phyloP scores from a whole-genome alignment of 2,797 vertebrate genomes.

The Cyprinodon diabolis region DNA sequence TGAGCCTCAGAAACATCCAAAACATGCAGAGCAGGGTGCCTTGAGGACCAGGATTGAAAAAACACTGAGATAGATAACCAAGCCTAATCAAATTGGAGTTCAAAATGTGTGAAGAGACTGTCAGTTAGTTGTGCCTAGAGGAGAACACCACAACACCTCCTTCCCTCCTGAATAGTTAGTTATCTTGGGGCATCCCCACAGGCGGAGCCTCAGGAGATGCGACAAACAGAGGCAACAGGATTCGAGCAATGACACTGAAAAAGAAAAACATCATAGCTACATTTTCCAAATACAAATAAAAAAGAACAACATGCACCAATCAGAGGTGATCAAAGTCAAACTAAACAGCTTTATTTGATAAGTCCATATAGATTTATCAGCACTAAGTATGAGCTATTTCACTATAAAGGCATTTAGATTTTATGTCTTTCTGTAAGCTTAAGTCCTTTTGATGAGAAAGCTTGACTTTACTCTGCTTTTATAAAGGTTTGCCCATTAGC shows the following conservation, averaged over 20 bases:
- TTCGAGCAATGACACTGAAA: conserved; percentile 22
- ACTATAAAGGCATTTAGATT: neutral
- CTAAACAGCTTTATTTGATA: neutral
- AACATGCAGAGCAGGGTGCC: too few species aligned
- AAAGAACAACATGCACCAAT: neutral
- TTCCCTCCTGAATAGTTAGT: conserved; percentile 47
- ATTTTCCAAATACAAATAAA: neutral
- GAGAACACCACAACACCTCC: conserved; percentile 65
- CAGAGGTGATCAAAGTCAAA: neutral
- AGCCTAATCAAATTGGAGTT: conserved; percentile 33
- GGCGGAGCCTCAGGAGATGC: conserved; percentile 29
- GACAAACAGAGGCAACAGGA: conserved; percentile 3
- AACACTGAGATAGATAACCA: neutral
- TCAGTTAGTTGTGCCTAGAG: conserved; percentile 20
- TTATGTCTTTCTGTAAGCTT: neutral
- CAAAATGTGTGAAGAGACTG: conserved; percentile 38
- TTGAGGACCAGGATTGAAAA: too few species aligned
- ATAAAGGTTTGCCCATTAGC: neutral
- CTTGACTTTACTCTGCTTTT: neutral
- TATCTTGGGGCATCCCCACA: conserved; percentile 32
- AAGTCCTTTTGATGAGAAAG: neutral
- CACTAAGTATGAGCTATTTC: neutral
- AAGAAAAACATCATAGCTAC: neutral
- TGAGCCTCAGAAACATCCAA: too few species aligned
- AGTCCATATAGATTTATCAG: too few species aligned